These are phyloP conservation scores for Steinernema feltiae DNA, from an alignment of 1,140 invertebrate genomes.

Conservation along the genomic window DNA sequence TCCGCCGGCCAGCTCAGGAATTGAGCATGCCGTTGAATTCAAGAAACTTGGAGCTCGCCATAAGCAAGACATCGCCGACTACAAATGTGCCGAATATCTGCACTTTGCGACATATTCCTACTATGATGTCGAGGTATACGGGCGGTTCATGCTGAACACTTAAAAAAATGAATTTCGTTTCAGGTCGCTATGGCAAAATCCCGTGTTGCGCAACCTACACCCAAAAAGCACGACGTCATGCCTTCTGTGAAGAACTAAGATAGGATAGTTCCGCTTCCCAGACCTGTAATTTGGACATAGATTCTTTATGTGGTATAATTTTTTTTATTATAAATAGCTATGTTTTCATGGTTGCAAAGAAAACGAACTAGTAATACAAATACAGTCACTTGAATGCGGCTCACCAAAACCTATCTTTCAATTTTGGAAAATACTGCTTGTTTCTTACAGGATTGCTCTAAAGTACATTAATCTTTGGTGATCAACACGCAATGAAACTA, in stretches of 20 bases:
- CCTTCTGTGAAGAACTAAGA: conserved; percentile 19
- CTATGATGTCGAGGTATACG: conserved; percentile 24
- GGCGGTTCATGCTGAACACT: too few species aligned
- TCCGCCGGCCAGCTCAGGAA: conserved; percentile 29
- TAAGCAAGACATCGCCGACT: conserved; percentile 18
- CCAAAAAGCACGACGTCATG: conserved; percentile 28
- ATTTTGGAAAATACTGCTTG: background rate
- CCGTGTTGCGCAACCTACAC: conserved; percentile 27
- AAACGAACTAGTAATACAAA: background rate
- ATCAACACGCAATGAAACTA: too few species aligned
- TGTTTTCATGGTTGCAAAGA: background rate
- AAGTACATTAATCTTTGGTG: too few species aligned
- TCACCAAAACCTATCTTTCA: background rate
- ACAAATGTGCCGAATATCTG: conserved; percentile 34
- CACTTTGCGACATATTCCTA: conserved; percentile 29
- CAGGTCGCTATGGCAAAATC: conserved; percentile 24
- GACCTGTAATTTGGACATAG: too few species aligned
- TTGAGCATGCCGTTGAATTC: conserved; percentile 29
- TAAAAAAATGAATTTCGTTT: too few species aligned
- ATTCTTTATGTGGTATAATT: background rate
- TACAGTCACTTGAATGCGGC: background rate
- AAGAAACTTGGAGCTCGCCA: conserved; percentile 22
- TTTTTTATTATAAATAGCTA: background rate
- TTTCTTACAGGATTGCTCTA: background rate
- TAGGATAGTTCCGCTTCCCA: too few species aligned